phyloP scores from a whole-genome alignment of 2,113 vertebrate genomes.

The Nibea albiflora region DNA sequence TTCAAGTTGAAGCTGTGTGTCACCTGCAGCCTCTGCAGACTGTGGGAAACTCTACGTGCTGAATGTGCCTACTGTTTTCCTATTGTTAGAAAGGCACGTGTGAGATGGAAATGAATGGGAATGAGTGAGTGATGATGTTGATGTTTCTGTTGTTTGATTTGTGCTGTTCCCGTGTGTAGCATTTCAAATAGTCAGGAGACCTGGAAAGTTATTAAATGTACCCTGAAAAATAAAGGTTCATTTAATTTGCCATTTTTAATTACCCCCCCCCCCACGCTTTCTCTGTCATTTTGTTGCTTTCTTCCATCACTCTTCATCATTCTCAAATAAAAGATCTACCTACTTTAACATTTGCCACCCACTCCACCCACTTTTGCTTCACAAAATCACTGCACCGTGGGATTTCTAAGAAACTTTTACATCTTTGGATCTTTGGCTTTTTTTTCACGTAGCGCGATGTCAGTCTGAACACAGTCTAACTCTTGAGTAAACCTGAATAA shows the following conservation, averaged over 20 bases:
- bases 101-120: not conserved
- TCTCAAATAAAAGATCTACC: too few species aligned
- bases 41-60: too few species aligned
- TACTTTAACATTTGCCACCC: too few species aligned
- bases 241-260: too few species aligned
- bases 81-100: not conserved
- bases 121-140: not conserved
- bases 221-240: too few species aligned
- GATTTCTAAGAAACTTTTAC: too few species aligned
- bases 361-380: too few species aligned
- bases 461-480: too few species aligned
- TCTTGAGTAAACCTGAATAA: not conserved
- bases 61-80: not conserved
- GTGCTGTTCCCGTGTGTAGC: not conserved
- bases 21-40: not conserved
- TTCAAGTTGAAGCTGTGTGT: not conserved
- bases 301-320: too few species aligned
- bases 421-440: not conserved
- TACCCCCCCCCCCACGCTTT: too few species aligned
- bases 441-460: not conserved
- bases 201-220: not conserved
- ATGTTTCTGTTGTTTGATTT: not conserved
- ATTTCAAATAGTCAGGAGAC: not conserved
- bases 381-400: too few species aligned
- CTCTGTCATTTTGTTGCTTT: too few species aligned